Base-by-base conservation (phyloP, 1,140 invertebrate genomes). In the Philopotamus ludificatus region DNA sequence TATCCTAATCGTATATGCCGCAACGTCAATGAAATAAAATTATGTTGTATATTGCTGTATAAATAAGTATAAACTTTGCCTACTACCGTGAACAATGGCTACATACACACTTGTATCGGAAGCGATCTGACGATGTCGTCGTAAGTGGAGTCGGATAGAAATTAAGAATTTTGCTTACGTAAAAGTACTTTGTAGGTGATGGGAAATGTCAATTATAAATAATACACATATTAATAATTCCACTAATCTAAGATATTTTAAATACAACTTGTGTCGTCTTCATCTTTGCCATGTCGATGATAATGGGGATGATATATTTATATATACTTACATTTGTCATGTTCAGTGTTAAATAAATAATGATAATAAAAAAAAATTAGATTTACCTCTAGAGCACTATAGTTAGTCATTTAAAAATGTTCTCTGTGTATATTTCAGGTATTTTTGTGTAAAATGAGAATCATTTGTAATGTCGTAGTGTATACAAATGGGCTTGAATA, bases 181-280 rank as follows among this genome's bases (percentile, higher is more conserved):
- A 55, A 68, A 60, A 60, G 23, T 60, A 60, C 57, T 42, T 60
- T 70, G 63, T 70, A 70, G 67, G 67, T 70, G 67, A 66, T 66
- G 22, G 59, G 59, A 66, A 66, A 70, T 53, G 67, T 70, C 67
- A 70, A 70, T 70, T 70, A 70, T 70, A 70, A n/a, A 63, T 58
- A 65, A 60, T 60, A 57, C 25, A 60, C 57, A 60, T 57, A 57
- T 20, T 26, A 41, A 10, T 57, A 57, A 57, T 22, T 26, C 57
- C 41, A 60, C 57, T 47, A 60, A 47, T 60, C 42, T 60, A 60
- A 60, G 57, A 47, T 42, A 45, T 41, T 26, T 25, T 42, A 58
- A 22, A 58, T 58, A 58, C 21, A n/a, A 58, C 20, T 34, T 34
- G 12, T 34, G 12, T 34, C 28, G 28, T 7, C 4, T 34, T 34